Base-by-base conservation (phyloP, 2,113 vertebrate genomes). In the Alexandromys fortis region DNA sequence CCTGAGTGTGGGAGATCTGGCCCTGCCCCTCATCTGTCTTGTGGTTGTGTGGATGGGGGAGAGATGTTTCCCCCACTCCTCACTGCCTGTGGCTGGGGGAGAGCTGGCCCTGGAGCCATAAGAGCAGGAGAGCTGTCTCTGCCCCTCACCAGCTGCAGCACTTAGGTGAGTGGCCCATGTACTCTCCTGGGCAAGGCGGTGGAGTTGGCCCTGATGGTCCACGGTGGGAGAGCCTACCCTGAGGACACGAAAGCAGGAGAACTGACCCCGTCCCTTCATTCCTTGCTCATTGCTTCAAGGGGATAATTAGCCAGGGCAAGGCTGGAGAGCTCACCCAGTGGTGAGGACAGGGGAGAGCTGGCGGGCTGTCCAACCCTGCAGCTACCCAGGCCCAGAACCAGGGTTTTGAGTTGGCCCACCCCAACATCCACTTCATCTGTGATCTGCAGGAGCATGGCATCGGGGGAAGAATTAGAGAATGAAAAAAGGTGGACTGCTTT, bases 381-480 rank as follows among this genome's bases (percentile, higher is more conserved):
- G 13, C 67, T 68, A 68, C 13, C 13, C 67, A 68, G 67, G 12
- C 67, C 67, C 35, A n/a, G 68, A 72, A 17, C 7, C 67, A 16
- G 28, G 26, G 26, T 30, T 67, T 30, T 67, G 33, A n/a, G 68
- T 72, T 72, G 68, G 1, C 35, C 16, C 33, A 19, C 68, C 35
- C 68, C 6, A 16, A n/a, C 14, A 72, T 72, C 14, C 16, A n/a
- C 7, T 17, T 7, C 67, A 68, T 33, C 28, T 68, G 30, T 68
- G 12, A 68, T 5, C 68, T 72, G 17, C 7, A 0, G 35, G 68
- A 17, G 6, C 35, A n/a, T 79, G 45, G 17, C 33, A 63, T 79
- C 49, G 7, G n/a, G 86, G 65, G 55, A 94, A 90, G 49, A 86
- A 91, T 49, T 77, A 94, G 49, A 95, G 30, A 93, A 93, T 92